phyloP scores from a whole-genome alignment of 2,888 invertebrate genomes.

The Trachelus tabidus region DNA sequence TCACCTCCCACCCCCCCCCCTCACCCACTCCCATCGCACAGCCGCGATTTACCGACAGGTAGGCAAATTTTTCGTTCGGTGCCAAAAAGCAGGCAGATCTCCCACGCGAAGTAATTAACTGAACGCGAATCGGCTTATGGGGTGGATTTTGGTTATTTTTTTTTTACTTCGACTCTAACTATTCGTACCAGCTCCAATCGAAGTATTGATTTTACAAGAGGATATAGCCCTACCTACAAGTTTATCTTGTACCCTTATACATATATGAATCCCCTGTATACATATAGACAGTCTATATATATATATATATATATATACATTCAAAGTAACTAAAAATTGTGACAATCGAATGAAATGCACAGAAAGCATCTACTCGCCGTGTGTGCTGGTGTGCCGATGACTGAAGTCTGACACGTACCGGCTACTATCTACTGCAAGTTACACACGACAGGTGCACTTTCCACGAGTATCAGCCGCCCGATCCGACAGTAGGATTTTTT shows the following conservation, averaged over 20 bases:
- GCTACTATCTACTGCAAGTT: background rate
- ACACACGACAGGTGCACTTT: background rate
- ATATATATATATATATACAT: no score
- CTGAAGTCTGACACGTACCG: background rate
- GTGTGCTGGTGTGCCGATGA: no score
- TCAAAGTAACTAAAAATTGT: background rate
- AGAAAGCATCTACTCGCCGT: background rate
- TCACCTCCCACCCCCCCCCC: no score
- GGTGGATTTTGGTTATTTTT: background rate
- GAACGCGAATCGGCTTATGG: constrained; percentile 16
- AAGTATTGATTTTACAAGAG: background rate
- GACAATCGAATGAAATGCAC: background rate
- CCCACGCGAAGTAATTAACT: constrained; percentile 26
- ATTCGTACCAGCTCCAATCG: background rate
- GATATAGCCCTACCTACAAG: background rate
- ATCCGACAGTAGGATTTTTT: background rate
- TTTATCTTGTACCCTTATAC: background rate
- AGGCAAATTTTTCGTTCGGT: background rate
- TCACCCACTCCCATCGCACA: rapidly evolving
- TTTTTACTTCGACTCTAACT: background rate
- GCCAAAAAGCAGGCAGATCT: background rate
- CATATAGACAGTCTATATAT: no score
- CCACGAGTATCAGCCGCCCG: background rate
- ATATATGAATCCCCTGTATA: background rate
- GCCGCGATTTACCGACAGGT: background rate